Evolutionary conservation across 2,888 invertebrate genomes (phyloP).

Genomic region (Hemicrepidius hirtus): DNA sequence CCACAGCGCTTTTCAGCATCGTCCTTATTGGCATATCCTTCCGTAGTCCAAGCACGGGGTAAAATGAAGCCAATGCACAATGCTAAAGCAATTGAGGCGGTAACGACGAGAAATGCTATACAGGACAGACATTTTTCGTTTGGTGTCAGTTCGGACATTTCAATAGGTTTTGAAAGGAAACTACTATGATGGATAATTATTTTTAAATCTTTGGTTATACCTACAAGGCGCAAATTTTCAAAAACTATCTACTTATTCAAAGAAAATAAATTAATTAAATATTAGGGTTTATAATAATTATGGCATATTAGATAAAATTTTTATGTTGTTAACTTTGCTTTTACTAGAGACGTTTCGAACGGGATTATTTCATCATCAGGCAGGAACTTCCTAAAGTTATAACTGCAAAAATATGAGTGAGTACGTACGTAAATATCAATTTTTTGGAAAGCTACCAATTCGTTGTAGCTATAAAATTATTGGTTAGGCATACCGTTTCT

Average conservation of each 20-base stretch:
- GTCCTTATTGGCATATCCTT: not conserved
- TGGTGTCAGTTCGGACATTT: not conserved
- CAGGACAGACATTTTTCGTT: not conserved
- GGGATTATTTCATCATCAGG: slow-evolving; percentile 62
- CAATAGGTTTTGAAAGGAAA: not conserved
- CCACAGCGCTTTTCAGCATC: not conserved
- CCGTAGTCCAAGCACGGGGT: not conserved
- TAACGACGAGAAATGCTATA: not conserved
- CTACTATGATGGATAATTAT: too few relatives aligned
- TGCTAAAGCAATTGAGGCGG: not conserved
- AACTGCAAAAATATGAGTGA: slow-evolving; percentile 64
- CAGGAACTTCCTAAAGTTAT: slow-evolving; percentile 63
- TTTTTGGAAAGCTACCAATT: not conserved
- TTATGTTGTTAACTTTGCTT: slow-evolving; percentile 39
- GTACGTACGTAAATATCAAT: slow-evolving; percentile 27
- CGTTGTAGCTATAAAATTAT: not conserved
- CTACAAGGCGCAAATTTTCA: too few relatives aligned
- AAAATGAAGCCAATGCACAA: slow-evolving; percentile 9
- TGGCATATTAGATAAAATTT: not conserved
- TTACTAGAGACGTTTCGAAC: slow-evolving; percentile 63
- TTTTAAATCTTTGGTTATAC: too few relatives aligned
- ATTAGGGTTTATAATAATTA: too few relatives aligned
- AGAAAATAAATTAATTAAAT: too few relatives aligned
- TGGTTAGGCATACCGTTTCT: not conserved
- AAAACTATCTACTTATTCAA: too few relatives aligned